phyloP scores from a whole-genome alignment of 2,797 vertebrate species.

The Kryptolebias ocellatus region DNA sequence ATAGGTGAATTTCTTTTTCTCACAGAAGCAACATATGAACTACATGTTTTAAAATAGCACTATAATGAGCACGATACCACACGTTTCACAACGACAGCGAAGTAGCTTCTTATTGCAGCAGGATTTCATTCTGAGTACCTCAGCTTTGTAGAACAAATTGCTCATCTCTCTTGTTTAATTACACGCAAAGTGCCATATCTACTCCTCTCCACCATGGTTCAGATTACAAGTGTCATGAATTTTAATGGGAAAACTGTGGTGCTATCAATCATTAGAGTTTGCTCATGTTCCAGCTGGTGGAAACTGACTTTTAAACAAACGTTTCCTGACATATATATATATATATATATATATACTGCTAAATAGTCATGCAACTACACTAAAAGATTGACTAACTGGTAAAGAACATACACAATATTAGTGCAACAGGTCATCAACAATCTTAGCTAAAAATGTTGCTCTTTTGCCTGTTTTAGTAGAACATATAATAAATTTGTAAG shows the following conservation, averaged over 20 bases:
- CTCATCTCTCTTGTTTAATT: conserved; percentile 54
- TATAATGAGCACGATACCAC: conserved; percentile 23
- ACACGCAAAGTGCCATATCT: conserved; percentile 35
- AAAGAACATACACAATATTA: neutral
- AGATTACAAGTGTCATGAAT: conserved; percentile 59
- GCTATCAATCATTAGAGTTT: conserved; percentile 48
- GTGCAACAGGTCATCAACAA: neutral
- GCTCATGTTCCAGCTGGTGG: conserved; percentile 34
- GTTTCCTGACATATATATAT: conserved; percentile 8
- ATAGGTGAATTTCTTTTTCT: conserved; percentile 27
- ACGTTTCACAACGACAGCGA: conserved; percentile 21
- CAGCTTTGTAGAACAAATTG: conserved; percentile 59
- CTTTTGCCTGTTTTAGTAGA: no score
- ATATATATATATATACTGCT: neutral
- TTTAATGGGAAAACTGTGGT: conserved; percentile 45
- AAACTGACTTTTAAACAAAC: conserved; percentile 36
- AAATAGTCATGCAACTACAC: neutral
- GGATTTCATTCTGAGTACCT: conserved; percentile 47
- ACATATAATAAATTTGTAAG: no score
- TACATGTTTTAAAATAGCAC: conserved; percentile 20
- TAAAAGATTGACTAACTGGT: neutral
- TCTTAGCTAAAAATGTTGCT: no score
- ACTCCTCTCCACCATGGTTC: conserved; percentile 29
- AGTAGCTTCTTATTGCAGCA: conserved; percentile 48
- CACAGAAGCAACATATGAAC: conserved; percentile 25